Percentiles rank a stretch among this genome's conserved stretches.
Evolutionary conservation across 2,797 vertebrate species (phyloP).

Genomic region (Sandelia bainsii): DNA sequence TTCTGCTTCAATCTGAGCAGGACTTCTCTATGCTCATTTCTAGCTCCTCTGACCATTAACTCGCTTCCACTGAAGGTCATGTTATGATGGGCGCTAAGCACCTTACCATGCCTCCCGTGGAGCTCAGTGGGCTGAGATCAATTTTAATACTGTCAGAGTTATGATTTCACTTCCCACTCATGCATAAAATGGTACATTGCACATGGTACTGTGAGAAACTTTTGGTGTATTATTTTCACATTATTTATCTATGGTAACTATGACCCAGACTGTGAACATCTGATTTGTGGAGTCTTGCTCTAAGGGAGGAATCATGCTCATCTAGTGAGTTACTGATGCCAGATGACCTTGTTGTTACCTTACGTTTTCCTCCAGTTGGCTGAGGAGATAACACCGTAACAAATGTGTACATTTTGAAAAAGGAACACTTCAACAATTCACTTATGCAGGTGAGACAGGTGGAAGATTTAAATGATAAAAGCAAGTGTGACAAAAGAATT

Average conservation of each 20-base stretch:
- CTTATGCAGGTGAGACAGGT: background rate
- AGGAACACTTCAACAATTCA: background rate
- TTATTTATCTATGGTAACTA: background rate
- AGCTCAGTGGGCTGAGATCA: conserved; percentile 49
- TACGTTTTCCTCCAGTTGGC: conserved; percentile 7
- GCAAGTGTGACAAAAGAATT: background rate
- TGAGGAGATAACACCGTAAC: conserved; percentile 10
- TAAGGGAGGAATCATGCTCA: conserved; percentile 43
- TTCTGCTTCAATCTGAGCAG: conserved; percentile 51
- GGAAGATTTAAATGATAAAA: background rate
- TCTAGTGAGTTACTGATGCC: conserved; percentile 47
- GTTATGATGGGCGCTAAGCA: conserved; percentile 40
- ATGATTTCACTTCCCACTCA: conserved; percentile 49
- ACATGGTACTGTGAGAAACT: conserved; percentile 22
- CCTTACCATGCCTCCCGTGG: conserved; percentile 44
- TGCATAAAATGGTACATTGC: conserved; percentile 43
- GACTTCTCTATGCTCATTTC: conserved; percentile 45
- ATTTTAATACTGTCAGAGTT: conserved; percentile 31
- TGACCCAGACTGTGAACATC: conserved; percentile 18
- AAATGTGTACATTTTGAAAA: background rate
- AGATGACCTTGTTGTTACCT: conserved; percentile 67
- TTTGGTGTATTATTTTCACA: background rate
- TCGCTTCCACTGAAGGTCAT: conserved; percentile 72
- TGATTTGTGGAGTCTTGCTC: conserved; percentile 31
- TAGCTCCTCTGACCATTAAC: conserved; percentile 65